Conservation (phyloP, 2,888 invertebrate species). For the Trisateles emortualis region DNA sequence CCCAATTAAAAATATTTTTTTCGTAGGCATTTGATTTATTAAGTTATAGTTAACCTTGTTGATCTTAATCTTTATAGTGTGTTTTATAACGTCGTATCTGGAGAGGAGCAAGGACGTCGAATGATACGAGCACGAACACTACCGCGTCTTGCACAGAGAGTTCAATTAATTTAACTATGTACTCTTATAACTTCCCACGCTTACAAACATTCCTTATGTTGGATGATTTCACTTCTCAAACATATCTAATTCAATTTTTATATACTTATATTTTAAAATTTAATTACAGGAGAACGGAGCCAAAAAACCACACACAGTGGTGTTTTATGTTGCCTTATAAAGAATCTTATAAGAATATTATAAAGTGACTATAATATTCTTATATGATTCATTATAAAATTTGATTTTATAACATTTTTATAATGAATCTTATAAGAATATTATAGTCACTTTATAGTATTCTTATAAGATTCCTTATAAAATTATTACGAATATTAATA, state of each 20-base stretch:
- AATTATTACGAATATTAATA: no score
- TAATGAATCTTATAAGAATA: no score
- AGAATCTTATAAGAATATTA: no score
- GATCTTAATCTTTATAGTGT: slow-evolving; percentile 56
- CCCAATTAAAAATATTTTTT: neutral
- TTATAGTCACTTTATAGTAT: no score
- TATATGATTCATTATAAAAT: no score
- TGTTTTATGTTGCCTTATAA: no score
- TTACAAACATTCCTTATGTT: slow-evolving; percentile 44
- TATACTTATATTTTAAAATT: no score
- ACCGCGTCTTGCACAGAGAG: slow-evolving; percentile 56
- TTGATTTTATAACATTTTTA: no score
- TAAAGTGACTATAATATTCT: no score
- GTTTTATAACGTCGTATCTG: slow-evolving; percentile 58
- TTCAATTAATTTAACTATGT: slow-evolving; percentile 76
- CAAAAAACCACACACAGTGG: no score
- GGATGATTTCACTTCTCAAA: slow-evolving; percentile 33
- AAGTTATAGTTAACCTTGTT: slow-evolving; percentile 48
- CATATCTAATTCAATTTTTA: neutral
- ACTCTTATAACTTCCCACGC: slow-evolving; percentile 74
- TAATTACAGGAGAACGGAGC: no score
- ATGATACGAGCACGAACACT: slow-evolving; percentile 55
- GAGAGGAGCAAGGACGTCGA: slow-evolving; percentile 60
- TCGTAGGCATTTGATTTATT: slow-evolving; percentile 17
- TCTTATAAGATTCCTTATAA: no score